These are phyloP conservation scores for Neogale vison DNA, from an alignment of 2,113 vertebrate species.

Conservation along the genomic window DNA sequence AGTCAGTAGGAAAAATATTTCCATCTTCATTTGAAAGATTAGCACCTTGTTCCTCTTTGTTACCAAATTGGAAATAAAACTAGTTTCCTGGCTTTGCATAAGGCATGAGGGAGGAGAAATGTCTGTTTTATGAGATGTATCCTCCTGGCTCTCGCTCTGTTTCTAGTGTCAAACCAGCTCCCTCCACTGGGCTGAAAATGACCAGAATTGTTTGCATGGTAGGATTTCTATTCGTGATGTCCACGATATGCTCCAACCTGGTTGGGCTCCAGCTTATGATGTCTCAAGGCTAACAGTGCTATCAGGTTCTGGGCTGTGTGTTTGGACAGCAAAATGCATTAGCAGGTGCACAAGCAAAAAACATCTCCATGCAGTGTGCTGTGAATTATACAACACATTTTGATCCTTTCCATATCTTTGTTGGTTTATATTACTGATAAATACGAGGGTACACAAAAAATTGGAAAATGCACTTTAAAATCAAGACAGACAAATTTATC, in stretches of 20 bases:
- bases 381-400: background rate
- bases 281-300: background rate
- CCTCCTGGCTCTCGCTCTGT: background rate
- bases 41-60: conserved; percentile 40
- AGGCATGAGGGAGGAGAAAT: background rate
- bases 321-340: background rate
- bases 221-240: background rate
- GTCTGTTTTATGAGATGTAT: background rate
- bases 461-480: background rate
- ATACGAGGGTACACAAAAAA: background rate
- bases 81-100: background rate
- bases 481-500: background rate
- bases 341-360: background rate
- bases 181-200: conserved; percentile 1
- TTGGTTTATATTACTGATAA: background rate
- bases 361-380: background rate
- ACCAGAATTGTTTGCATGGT: background rate
- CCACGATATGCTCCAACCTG: fast-evolving
- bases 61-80: conserved; percentile 4
- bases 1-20: conserved; percentile 51
- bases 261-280: background rate
- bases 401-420: background rate
- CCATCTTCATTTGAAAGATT: conserved; percentile 60
- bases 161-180: background rate
- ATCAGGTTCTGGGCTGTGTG: background rate